Conservation (phyloP, 2,113 vertebrate genomes). For the Charina bottae region DNA sequence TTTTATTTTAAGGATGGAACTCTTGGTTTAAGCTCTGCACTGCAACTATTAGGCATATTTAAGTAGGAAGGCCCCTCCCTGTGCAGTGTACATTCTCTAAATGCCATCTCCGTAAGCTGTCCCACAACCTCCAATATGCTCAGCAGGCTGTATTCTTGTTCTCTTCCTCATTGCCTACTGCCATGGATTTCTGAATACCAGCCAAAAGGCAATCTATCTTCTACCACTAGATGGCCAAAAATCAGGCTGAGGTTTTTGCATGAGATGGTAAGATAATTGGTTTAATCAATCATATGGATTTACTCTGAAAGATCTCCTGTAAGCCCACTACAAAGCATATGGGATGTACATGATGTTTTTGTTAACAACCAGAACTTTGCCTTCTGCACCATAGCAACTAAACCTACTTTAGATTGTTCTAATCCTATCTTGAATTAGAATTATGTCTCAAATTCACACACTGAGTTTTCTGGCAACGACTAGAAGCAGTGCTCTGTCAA, state of each 20-base stretch:
- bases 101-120: background rate
- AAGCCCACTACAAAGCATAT: conserved; percentile 15
- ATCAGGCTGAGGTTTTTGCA: conserved; percentile 45
- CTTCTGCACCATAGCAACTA: background rate
- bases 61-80: conserved; percentile 21
- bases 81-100: conserved; percentile 9
- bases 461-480: background rate
- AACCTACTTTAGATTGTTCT: background rate
- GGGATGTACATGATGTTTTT: conserved; percentile 8
- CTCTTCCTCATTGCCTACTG: conserved; percentile 38
- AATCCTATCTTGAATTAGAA: background rate
- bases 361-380: conserved; percentile 12
- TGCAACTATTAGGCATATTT: background rate
- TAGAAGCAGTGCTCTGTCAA: background rate
- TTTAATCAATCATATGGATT: conserved; percentile 33
- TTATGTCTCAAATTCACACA: background rate
- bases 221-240: conserved; percentile 41
- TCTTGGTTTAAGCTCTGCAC: conserved; percentile 41
- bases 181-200: conserved; percentile 37
- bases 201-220: conserved; percentile 36
- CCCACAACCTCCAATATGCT: conserved; percentile 28
- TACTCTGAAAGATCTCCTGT: background rate
- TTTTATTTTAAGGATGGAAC: conserved; percentile 48
- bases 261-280: conserved; percentile 54
- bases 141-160: background rate